Conservation (phyloP, 2,888 invertebrate species). For the Cerceris rybyensis region DNA sequence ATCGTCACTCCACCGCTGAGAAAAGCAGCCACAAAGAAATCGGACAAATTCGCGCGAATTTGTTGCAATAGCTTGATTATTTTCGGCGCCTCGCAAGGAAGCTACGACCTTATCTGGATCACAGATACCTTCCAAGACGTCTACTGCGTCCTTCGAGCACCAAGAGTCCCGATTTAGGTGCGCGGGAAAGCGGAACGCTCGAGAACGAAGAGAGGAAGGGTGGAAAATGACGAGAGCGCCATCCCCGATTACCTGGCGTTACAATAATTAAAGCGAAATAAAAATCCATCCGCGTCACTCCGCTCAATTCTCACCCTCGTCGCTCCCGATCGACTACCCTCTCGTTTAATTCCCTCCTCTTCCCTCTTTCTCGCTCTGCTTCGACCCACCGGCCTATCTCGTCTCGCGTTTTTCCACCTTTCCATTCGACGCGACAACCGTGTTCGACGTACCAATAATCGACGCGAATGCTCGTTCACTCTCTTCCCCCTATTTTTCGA, state of each 20-base stretch:
- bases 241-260: conserved; percentile 70
- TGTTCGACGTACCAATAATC: conserved; percentile 69
- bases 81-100: too few relatives aligned
- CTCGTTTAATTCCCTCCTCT: conserved; percentile 35
- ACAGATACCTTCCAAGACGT: too few relatives aligned
- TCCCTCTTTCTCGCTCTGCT: conserved; percentile 32
- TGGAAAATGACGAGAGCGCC: conserved; percentile 40
- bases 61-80: too few relatives aligned
- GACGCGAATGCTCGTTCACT: conserved; percentile 61
- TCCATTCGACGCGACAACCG: conserved; percentile 58
- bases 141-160: too few relatives aligned
- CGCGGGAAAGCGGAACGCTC: conserved; percentile 25
- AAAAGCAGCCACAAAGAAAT: too few relatives aligned
- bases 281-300: conserved; percentile 71
- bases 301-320: conserved; percentile 67
- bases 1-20: too few relatives aligned
- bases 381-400: conserved; percentile 25
- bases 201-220: conserved; percentile 45
- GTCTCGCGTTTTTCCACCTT: conserved; percentile 52
- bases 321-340: conserved; percentile 53
- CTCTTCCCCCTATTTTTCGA: conserved; percentile 36
- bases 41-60: too few relatives aligned
- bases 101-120: too few relatives aligned
- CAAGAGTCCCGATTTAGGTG: too few relatives aligned
- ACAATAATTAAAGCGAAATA: conserved; percentile 79